Base-by-base conservation (phyloP, 2,888 invertebrate genomes). In the Rhagophthalmus giganteus region DNA sequence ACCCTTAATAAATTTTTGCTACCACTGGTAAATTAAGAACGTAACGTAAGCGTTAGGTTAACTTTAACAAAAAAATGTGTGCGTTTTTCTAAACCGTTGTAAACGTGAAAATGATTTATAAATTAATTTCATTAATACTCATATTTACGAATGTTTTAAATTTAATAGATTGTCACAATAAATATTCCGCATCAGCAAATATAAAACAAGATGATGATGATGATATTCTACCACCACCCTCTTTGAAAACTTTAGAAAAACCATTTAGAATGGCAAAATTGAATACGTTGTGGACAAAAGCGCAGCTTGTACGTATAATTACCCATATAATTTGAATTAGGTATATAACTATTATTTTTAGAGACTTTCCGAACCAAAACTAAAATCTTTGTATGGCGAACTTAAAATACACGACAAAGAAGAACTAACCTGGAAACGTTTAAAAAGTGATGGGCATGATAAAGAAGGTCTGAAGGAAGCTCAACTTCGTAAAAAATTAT, bases 381-480 rank as follows among this genome's bases (percentile, higher is more conserved):
- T 96, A 15, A 89, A 90, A 66, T 90, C 91, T 0, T 71, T 96
- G 11, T 92, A 88, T 69, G 88, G 89, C 68, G 95, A 95, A 67
- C 76, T 96, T 3, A 91, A 90, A 77, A 82, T 94, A 30, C 95
- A 95, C 55, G 95, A 96, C 67, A 94, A 94, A 76, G 90, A 93
- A 72, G 94, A 96, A 77, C 78, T 94, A 24, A 83, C 86, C 0
- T 84, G 85, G 72, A 96, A 96, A 72, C 85, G 88, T 66, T 72
- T 88, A 1, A 89, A 87, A 68, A 80, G 86, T 31, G 91, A 94
- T 61, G 90, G 90, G 12, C 82, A 86, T 55, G 95, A 96, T 71
- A 89, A 90, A 62, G 91, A 92, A 65, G 94, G 94, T 0, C 68
- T 90, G 3, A 86, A 87, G 68, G 94, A 91, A 71, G 88, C 90